A percentile compares a stretch with the other conserved stretches of the same genome.
Conservation (phyloP, 2,113 vertebrate genomes). For the Marcusenius ussheri region DNA sequence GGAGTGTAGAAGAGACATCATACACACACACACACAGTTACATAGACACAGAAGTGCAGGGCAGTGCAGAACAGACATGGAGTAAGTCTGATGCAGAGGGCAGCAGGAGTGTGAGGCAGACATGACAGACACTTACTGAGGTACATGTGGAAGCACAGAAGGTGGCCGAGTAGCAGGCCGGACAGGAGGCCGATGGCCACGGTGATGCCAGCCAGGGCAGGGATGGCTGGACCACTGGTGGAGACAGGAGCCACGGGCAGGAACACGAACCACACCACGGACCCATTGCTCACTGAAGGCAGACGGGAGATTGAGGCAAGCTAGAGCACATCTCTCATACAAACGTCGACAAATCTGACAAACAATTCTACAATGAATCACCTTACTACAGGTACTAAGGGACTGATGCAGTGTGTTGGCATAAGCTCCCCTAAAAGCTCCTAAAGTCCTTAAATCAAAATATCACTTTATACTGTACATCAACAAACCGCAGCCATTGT, state of each 20-base stretch:
- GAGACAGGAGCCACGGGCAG: conserved; percentile 75
- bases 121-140: conserved; percentile 69
- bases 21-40: no score
- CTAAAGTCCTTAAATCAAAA: background rate
- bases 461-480: background rate
- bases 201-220: conserved; percentile 71
- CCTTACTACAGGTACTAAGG: background rate
- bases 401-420: background rate
- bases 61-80: background rate
- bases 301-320: background rate
- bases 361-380: background rate
- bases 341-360: background rate
- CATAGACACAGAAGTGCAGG: background rate
- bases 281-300: conserved; percentile 68
- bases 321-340: background rate
- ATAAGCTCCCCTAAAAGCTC: background rate
- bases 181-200: conserved; percentile 74
- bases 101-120: background rate
- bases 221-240: conserved; percentile 68
- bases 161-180: conserved; percentile 70
- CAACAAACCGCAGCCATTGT: background rate
- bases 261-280: conserved; percentile 80
- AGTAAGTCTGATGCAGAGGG: background rate
- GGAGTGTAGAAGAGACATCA: background rate
- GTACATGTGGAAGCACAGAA: conserved; percentile 90